Base-by-base conservation (phyloP, 2,797 vertebrate genomes). In the Lutjanus campechanus region DNA sequence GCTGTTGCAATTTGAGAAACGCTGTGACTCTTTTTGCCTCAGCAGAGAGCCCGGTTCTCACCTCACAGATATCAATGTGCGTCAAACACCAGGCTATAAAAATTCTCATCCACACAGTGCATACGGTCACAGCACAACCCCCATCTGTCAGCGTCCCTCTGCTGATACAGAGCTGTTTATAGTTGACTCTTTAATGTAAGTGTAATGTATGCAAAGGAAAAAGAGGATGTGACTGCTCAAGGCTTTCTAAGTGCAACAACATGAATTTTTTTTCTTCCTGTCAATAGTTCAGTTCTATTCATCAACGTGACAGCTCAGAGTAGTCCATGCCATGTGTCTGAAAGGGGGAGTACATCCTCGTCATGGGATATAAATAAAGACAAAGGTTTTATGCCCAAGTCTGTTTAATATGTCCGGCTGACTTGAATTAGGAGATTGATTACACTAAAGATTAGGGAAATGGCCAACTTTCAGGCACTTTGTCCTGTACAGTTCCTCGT, bases 401-500 rank as follows among this genome's bases (percentile, higher is more conserved):
- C 65, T 75, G 65, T 76, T 73, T 64, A 79, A 86, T 40, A 36
- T 65, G 75, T 86, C 83, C 72, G 77, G 50, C 76, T 84, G 76
- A 85, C 76, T 79, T 85, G 65, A 85, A 89, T 85, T 65, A 79
- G 73, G 70, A 76, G 75, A 89, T 7, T 87, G 81, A 88, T 88
- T 87, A 60, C 68, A 86, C 51, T 68, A 68, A 79, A 88, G 88
- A 89, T 87, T 55, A 73, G 59, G 64, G 59, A 51, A 89, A 88
- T 81, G 51, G 74, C 43, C 62, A 69, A 87, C 73, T 88, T 91
- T 89, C 67, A 79, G 77, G 70, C 73, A 85, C 62, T 85, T 86
- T 83, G 84, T 81, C 77, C 64, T 60, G 75, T 61, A 59, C 85
- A 79, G 79, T 81, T 88, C 89, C 89, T 91, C 84, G 86, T 88